Evolutionary conservation across 92 coral and sea anemone genomes (phyloP).

Genomic region (Umimayanthus kanabou): DNA sequence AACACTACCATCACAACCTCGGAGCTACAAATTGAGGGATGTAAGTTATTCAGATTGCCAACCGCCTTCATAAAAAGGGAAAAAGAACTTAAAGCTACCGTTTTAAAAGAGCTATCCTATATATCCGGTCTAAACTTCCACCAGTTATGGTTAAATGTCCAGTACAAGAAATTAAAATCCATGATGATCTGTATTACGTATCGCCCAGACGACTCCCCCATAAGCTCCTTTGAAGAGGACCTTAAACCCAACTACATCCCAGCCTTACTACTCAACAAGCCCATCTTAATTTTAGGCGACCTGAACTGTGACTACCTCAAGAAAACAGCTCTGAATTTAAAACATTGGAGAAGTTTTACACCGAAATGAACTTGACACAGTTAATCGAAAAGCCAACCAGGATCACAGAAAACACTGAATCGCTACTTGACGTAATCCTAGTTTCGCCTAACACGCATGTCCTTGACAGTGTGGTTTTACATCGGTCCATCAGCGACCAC

Average conservation of each 20-base stretch:
- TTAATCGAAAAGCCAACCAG: conserved; percentile 59
- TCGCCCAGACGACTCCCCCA: conserved; percentile 55
- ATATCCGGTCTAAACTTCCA: no score
- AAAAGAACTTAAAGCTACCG: no score
- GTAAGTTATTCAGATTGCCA: not conserved
- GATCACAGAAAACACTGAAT: conserved; percentile 55
- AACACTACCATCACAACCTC: no score
- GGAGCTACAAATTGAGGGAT: no score
- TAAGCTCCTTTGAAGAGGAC: conserved; percentile 47
- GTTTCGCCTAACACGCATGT: conserved; percentile 50
- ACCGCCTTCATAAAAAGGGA: no score
- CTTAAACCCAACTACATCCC: conserved; percentile 63
- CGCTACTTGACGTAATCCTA: conserved; percentile 63
- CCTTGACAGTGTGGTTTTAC: conserved; percentile 51
- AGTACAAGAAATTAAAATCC: conserved; percentile 45
- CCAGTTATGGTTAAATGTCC: conserved; percentile 44
- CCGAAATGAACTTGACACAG: conserved; percentile 60
- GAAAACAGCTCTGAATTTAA: conserved; percentile 49
- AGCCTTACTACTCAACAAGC: conserved; percentile 56
- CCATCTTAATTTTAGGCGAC: conserved; percentile 55
- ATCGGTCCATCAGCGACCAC: conserved; percentile 50
- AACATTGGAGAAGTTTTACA: conserved; percentile 46
- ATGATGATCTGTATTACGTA: conserved; percentile 1
- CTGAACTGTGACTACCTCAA: conserved; percentile 54
- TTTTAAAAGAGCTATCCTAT: no score